A percentile compares a stretch with the other conserved stretches of the same genome.
These are phyloP conservation scores for Artibeus jamaicensis DNA, from an alignment of 2,797 vertebrate species.

Conservation along the genomic window DNA sequence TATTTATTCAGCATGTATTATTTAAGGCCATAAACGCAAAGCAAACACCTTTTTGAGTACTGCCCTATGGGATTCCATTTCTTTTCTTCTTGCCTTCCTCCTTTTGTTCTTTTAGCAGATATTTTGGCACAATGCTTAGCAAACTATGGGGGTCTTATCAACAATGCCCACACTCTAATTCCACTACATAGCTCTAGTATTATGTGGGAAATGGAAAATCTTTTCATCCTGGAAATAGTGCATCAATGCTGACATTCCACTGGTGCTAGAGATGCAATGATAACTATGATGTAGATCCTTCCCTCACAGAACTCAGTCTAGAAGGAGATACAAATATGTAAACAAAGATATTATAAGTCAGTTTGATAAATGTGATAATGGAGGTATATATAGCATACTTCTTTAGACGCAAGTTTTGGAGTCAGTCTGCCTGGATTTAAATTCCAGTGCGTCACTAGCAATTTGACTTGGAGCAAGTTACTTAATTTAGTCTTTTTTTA, in stretches of 20 bases:
- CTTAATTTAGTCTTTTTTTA: slow-evolving; percentile 43
- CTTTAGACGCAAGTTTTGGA: neutral
- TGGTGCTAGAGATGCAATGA: neutral
- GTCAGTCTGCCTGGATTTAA: slow-evolving; percentile 6
- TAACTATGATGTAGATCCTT: neutral
- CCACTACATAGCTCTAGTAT: neutral
- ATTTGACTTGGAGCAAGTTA: neutral
- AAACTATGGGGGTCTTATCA: neutral
- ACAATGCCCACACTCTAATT: neutral
- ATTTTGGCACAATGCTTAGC: neutral
- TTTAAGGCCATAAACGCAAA: slow-evolving; percentile 35
- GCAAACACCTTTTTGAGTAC: neutral
- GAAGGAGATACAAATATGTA: slow-evolving; percentile 21
- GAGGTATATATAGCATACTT: neutral
- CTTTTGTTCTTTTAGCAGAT: neutral
- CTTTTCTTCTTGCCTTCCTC: neutral
- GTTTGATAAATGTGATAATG: slow-evolving; percentile 17
- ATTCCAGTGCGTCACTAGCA: neutral
- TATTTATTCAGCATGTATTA: slow-evolving; percentile 20
- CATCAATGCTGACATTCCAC: neutral
- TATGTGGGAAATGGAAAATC: neutral
- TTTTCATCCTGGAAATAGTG: neutral
- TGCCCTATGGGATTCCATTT: neutral
- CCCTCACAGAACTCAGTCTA: neutral
- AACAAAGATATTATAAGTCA: slow-evolving; percentile 17